Conservation (phyloP, 1,140 invertebrate species). For the Drosophila ananassae region DNA sequence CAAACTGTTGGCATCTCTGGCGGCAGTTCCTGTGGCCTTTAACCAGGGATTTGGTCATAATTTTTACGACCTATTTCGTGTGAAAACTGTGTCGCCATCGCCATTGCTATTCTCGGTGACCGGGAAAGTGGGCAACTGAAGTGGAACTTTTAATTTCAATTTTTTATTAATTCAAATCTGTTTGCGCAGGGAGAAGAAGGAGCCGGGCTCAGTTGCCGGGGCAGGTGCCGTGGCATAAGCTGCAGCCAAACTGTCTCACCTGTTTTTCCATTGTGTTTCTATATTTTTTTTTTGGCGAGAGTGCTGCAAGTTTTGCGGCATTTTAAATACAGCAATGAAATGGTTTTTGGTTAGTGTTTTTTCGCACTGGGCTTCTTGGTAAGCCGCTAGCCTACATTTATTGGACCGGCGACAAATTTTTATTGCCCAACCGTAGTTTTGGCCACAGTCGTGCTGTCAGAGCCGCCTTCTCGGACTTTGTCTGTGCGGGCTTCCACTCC, state of each 20-base stretch:
- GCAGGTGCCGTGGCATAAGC: not conserved
- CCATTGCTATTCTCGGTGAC: conserved; percentile 33
- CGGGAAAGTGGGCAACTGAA: conserved; percentile 43
- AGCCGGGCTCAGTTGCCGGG: conserved; percentile 2
- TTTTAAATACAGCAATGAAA: conserved; percentile 69
- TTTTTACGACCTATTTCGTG: conserved; percentile 77
- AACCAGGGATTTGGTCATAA: conserved; percentile 56
- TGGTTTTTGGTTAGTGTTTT: conserved; percentile 60
- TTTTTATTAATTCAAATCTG: conserved; percentile 79
- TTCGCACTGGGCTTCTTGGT: conserved; percentile 13
- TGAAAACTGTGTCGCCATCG: conserved; percentile 69
- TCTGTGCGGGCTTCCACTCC: conserved; percentile 11
- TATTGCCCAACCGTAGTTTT: conserved; percentile 68
- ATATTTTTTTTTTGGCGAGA: not conserved
- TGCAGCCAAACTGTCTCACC: conserved; percentile 46
- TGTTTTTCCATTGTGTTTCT: conserved; percentile 52
- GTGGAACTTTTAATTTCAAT: conserved; percentile 79
- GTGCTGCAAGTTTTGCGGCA: conserved; percentile 44
- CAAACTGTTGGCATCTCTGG: conserved; percentile 14
- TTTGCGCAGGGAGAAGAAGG: conserved; percentile 31
- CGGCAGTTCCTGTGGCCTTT: conserved; percentile 1
- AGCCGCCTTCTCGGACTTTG: not conserved
- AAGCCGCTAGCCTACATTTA: conserved; percentile 60
- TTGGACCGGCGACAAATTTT: conserved; percentile 78
- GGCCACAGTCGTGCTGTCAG: conserved; percentile 11